Percentiles rank a stretch among this genome's conserved stretches.
These are phyloP conservation scores for Drosophila bunnanda DNA, from an alignment of 2,888 invertebrate species.

Conservation along the genomic window DNA sequence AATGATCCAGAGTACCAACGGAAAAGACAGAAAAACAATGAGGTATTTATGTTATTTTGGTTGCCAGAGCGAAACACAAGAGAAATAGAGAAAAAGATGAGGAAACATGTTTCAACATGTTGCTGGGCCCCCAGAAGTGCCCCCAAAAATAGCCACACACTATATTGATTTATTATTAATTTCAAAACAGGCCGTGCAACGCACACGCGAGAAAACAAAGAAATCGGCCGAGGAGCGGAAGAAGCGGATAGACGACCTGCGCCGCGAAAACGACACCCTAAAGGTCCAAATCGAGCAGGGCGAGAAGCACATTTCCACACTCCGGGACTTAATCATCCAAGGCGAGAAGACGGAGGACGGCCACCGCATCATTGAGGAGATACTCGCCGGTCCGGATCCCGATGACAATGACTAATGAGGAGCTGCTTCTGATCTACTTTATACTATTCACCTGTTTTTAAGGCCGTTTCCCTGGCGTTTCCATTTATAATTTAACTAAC, in stretches of 20 bases:
- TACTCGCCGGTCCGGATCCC: conserved; percentile 71
- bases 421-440: conserved; percentile 64
- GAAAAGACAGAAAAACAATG: conserved; percentile 84
- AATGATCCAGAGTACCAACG: conserved; percentile 79
- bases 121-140: conserved; percentile 53
- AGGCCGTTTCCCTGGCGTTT: conserved; percentile 3
- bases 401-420: conserved; percentile 73
- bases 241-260: conserved; percentile 77
- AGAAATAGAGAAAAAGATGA: conserved; percentile 4
- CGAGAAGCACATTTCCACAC: conserved; percentile 71
- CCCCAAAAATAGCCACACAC: conserved; percentile 58
- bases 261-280: conserved; percentile 72
- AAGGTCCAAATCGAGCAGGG: conserved; percentile 73
- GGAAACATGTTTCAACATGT: conserved; percentile 56
- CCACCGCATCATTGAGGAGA: conserved; percentile 71
- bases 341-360: conserved; percentile 72
- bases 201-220: conserved; percentile 83
- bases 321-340: conserved; percentile 75
- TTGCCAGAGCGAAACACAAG: conserved; percentile 6
- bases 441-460: conserved; percentile 73
- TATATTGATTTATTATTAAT: conserved; percentile 42
- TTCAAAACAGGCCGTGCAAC: conserved; percentile 82
- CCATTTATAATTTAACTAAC: not conserved
- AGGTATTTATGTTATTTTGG: conserved; percentile 68
- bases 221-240: conserved; percentile 82